These are phyloP conservation scores for Harmothoe impar DNA, from an alignment of 2,888 invertebrate genomes.

Conservation along the genomic window DNA sequence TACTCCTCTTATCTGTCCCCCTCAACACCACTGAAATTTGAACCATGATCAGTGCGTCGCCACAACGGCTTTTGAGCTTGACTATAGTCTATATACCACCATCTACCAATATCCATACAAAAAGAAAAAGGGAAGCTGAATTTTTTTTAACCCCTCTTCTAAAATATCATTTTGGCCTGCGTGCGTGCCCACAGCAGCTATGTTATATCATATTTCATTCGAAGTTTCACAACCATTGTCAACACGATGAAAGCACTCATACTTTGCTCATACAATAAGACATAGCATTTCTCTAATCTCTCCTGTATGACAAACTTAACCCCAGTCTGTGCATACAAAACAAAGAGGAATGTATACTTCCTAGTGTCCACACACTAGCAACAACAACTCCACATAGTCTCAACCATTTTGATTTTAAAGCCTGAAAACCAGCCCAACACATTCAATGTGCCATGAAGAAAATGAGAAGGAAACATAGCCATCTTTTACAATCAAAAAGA, in stretches of 20 bases:
- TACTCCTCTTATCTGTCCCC: background rate
- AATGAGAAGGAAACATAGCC: slow-evolving; percentile 41
- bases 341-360: slow-evolving; percentile 25
- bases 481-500: slow-evolving; percentile 1
- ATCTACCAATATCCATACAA: slow-evolving; percentile 14
- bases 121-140: background rate
- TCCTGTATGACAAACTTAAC: background rate
- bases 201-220: background rate
- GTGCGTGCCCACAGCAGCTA: background rate
- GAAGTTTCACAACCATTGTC: slow-evolving; percentile 25
- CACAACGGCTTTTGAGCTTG: background rate
- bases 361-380: slow-evolving; percentile 45
- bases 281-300: background rate
- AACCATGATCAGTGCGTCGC: slow-evolving; percentile 28
- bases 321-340: background rate
- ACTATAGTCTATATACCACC: background rate
- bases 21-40: background rate
- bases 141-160: background rate
- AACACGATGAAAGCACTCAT: slow-evolving; percentile 36
- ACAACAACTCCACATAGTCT: slow-evolving; percentile 36
- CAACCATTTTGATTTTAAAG: slow-evolving; percentile 55
- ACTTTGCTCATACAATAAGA: slow-evolving; percentile 24
- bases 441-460: slow-evolving; percentile 17
- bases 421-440: slow-evolving; percentile 51
- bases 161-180: slow-evolving; percentile 37